Evolutionary conservation across 2,113 vertebrate genomes (phyloP).

Genomic region (Toxotes jaculatrix): DNA sequence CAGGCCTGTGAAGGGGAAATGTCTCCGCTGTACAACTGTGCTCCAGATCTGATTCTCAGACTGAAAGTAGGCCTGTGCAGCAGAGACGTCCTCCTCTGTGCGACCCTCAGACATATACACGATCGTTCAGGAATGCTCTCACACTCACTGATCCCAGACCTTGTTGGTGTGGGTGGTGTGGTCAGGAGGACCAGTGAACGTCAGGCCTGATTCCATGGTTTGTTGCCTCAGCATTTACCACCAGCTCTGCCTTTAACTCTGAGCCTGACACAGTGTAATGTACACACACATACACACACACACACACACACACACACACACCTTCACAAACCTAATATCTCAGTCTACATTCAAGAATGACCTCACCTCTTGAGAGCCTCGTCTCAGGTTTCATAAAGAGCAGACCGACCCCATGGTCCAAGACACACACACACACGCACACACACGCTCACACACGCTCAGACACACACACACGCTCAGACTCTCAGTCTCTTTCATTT

Average conservation of each 20-base stretch:
- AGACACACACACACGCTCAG: not conserved
- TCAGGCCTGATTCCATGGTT: constrained; percentile 28
- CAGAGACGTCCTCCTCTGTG: constrained; percentile 23
- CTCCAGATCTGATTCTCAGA: constrained; percentile 35
- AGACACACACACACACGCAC: constrained; percentile 11
- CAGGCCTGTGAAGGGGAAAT: constrained; percentile 37
- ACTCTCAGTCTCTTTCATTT: not conserved
- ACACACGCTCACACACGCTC: not conserved
- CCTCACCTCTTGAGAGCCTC: constrained; percentile 62
- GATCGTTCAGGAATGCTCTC: constrained; percentile 55
- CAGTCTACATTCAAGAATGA: constrained; percentile 64
- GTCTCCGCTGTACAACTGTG: constrained; percentile 38
- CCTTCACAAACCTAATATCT: constrained; percentile 52
- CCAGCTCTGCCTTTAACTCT: constrained; percentile 24
- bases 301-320: constrained; percentile 5
- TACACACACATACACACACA: constrained; percentile 12
- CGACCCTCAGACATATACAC: constrained; percentile 48
- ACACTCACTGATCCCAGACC: constrained; percentile 21
- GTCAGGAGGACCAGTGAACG: constrained; percentile 31
- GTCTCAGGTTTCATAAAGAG: constrained; percentile 71
- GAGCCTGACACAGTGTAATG: constrained; percentile 44
- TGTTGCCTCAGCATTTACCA: constrained; percentile 20
- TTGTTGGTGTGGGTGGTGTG: constrained; percentile 34
- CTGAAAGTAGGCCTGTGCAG: constrained; percentile 32
- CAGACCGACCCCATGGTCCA: constrained; percentile 27